phyloP scores from a whole-genome alignment of 2,888 invertebrate genomes.

The Platycnemis pennipes region DNA sequence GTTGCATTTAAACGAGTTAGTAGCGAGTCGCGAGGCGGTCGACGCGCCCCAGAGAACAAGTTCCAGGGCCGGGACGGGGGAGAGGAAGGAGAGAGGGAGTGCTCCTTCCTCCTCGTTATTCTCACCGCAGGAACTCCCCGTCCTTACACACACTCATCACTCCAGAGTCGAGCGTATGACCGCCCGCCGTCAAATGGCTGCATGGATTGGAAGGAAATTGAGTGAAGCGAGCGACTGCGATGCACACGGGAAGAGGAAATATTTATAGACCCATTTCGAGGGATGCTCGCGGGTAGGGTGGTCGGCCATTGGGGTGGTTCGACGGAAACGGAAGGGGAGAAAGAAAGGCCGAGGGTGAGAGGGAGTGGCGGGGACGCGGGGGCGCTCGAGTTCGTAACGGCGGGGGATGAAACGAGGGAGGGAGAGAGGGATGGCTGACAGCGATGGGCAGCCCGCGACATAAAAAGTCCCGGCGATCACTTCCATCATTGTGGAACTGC shows the following conservation, averaged over 20 bases:
- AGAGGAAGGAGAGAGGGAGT: neutral
- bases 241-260: neutral
- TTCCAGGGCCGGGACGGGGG: neutral
- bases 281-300: neutral
- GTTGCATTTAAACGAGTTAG: conserved; percentile 19
- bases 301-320: neutral
- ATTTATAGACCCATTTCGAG: conserved; percentile 9
- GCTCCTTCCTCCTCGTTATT: too few species aligned
- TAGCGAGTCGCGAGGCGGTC: neutral
- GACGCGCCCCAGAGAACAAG: neutral
- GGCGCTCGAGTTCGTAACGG: too few species aligned
- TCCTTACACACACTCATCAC: neutral
- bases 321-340: neutral
- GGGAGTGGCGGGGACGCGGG: neutral
- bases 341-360: neutral
- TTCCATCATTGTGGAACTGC: neutral
- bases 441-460: neutral
- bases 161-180: neutral
- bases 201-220: conserved; percentile 14
- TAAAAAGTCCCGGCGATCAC: neutral
- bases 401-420: neutral
- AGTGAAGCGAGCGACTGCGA: conserved; percentile 25
- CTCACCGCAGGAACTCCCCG: neutral
- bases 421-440: neutral
- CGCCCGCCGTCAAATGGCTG: conserved; percentile 4